Evolutionary conservation across 2,888 invertebrate genomes (phyloP), one percentile per base, ranked within the genome.

Genomic region (Helicoverpa assulta): DNA sequence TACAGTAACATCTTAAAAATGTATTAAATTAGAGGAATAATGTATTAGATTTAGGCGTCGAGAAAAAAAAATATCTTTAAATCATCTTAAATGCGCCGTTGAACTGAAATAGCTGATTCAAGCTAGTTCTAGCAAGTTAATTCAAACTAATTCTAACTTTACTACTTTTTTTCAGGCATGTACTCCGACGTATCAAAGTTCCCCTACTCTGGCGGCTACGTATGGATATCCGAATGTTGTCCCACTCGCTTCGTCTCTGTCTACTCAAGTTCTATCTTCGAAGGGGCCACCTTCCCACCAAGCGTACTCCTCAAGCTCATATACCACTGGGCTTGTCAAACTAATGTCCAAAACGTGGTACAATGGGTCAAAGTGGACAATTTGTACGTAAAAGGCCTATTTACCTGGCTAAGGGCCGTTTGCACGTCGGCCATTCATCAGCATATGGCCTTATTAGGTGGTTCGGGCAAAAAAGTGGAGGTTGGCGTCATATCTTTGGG

Each of bases 301-400:
- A 97, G 97, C 47, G 97, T 98, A 0, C 94, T 98, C 10, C 93
- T 99, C 0, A 98, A 98, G 85, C 95, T 99, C 0, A 96, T 99
- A 62, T 99, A 99, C 92, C 98, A 98, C 89, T 99, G 99, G 99
- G 97, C 98, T 0, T 98, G 98, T 81, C 98, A 99, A 89, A 98
- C 99, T 0, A 98, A 98, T 78, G 98, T 98, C 0, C 97, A 98
- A 82, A 99, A 98, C 86, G 98, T 98, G 0, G 97, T 98, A 0
- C 98, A 98, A 75, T 99, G 98, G 99, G 98, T 98, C 0, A 97
- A 97, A 88, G 98, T 95, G 0, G 95, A 95, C 70, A 95, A 95
- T 73, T 80, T 95, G 0, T 95, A 95, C 53, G 96, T 97, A 0
- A 97, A 97, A 75, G 96, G 96, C 0, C 91, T 97, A 57, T 98